Conservation (phyloP, 2,888 invertebrate genomes). For the Agonum fuliginosum region DNA sequence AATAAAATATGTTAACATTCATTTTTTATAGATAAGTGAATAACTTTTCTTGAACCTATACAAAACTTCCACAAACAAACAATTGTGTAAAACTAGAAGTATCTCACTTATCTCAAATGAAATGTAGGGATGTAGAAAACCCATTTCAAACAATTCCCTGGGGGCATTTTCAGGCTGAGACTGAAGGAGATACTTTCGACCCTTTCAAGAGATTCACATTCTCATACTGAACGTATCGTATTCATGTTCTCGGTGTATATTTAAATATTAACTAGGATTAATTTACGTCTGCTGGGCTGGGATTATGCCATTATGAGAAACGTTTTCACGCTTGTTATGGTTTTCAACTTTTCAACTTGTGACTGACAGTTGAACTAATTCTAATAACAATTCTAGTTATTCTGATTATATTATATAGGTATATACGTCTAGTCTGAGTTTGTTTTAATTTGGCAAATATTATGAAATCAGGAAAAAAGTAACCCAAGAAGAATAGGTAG, state of each 20-base stretch:
- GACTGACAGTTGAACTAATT: too few species aligned
- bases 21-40: neutral
- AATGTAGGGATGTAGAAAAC: constrained; percentile 12
- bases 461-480: too few species aligned
- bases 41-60: neutral
- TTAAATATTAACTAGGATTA: constrained; percentile 3
- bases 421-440: too few species aligned
- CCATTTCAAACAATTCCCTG: constrained; percentile 4
- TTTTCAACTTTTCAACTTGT: neutral
- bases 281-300: neutral
- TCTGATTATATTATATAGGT: too few species aligned
- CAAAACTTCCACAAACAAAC: neutral
- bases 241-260: constrained; percentile 6
- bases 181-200: neutral
- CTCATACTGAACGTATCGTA: neutral
- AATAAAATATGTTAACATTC: neutral
- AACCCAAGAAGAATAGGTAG: too few species aligned
- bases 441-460: too few species aligned
- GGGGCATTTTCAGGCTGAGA: neutral
- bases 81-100: constrained; percentile 14
- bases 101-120: constrained; percentile 19
- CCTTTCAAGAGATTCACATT: constrained; percentile 6
- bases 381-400: too few species aligned
- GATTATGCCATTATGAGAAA: neutral
- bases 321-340: neutral